Evolutionary conservation across 2,113 vertebrate genomes (phyloP), one percentile per base, ranked within the genome.

Genomic region (Nematolebias whitei): DNA sequence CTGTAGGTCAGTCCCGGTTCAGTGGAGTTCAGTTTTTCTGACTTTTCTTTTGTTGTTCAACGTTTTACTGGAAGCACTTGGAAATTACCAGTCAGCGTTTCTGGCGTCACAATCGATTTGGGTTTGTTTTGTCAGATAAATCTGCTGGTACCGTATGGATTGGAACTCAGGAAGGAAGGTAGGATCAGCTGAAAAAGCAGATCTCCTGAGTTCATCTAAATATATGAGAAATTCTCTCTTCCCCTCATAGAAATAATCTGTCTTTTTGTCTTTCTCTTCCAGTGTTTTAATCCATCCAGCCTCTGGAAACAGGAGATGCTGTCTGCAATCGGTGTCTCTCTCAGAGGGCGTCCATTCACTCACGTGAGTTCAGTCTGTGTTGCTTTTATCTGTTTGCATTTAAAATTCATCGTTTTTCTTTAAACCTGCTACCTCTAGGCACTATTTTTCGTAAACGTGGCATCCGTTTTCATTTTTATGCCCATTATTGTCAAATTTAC

Each of bases 131-230:
- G 41, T 79, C 75, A 92, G 93, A 88, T 63, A 68, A 85, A 48
- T 84, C 86, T 29, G 47, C 71, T 29, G 92, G 92, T 68, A 93
- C 92, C 40, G 89, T 94, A 68, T 94, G 93, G 93, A 92, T 94
- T 69, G 93, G 93, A 73, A 92, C 92, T 74, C 92, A 92, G 86
- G 93, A 93, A 88, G 93, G 93, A 90, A 91, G 92, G 93, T 94
- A 80, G 68, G 19, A 35, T 24, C 38, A 63, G 60, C 78, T 81
- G 67, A 82, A 72, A 40, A 64, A 76, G 62, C 75, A 57, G 49
- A 10, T 63, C 16, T 35, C 19, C 67, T 57, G n/a, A 20, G 2
- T 44, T 5, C 43, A 20, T 38, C n/a, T 32, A 20, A 71, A 38
- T 3, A 63, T 55, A 16, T 20, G 32, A 44, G 10, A 22, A n/a